phyloP scores from a whole-genome alignment of 1,140 invertebrate genomes.

The Drosophila melanica region DNA sequence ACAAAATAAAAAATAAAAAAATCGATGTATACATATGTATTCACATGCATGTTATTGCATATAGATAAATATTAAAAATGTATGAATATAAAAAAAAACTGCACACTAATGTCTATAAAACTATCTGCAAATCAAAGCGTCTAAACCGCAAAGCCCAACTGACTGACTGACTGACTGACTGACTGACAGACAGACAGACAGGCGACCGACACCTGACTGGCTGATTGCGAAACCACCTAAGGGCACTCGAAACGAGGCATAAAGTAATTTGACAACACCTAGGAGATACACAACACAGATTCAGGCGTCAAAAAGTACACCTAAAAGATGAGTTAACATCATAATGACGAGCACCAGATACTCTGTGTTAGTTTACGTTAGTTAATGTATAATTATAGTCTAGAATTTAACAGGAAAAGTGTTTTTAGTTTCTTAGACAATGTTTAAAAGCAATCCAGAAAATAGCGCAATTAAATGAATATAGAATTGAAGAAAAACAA shows the following conservation, averaged over 20 bases:
- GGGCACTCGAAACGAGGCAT: slow-evolving; percentile 64
- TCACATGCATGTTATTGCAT: slow-evolving; percentile 37
- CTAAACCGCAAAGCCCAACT: slow-evolving; percentile 50
- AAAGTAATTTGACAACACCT: slow-evolving; percentile 43
- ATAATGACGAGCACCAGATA: slow-evolving; percentile 23
- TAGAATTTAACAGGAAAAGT: too few relatives aligned
- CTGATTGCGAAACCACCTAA: slow-evolving; percentile 68
- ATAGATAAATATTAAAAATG: slow-evolving; percentile 62
- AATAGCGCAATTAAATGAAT: too few relatives aligned
- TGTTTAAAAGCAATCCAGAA: too few relatives aligned
- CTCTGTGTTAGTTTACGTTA: neutral
- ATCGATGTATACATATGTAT: slow-evolving; percentile 13
- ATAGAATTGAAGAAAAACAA: too few relatives aligned
- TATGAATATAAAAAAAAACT: slow-evolving; percentile 61
- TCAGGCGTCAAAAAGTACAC: slow-evolving; percentile 8
- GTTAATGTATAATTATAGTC: too few relatives aligned
- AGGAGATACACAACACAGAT: slow-evolving; percentile 16
- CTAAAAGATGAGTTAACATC: slow-evolving; percentile 30
- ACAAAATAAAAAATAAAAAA: slow-evolving; percentile 8
- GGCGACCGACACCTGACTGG: slow-evolving; percentile 43
- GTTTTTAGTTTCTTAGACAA: too few relatives aligned
- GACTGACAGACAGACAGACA: slow-evolving; percentile 34
- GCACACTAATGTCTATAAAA: slow-evolving; percentile 76
- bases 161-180: slow-evolving; percentile 34
- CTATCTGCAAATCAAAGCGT: slow-evolving; percentile 77